Evolutionary conservation across 2,113 vertebrate genomes (phyloP).

Genomic region (Capreolus pygargus): DNA sequence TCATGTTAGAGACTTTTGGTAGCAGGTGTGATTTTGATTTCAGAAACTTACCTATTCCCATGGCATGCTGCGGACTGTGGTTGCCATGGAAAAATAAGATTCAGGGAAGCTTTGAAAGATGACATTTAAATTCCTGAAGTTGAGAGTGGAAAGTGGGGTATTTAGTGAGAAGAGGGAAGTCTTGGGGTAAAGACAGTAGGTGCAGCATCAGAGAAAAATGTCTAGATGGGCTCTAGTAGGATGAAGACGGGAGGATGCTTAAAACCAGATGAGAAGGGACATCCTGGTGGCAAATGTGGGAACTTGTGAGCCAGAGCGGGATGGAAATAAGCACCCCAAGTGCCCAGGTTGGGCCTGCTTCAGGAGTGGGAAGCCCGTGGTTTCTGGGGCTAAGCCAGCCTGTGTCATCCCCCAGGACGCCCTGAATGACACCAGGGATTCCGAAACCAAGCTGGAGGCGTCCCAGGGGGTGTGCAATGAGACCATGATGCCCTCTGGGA

Average conservation of each 20-base stretch:
- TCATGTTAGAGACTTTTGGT: not conserved
- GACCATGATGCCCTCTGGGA: constrained; percentile 89
- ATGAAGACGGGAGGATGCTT: not conserved
- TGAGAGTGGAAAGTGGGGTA: not conserved
- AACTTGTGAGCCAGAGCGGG: not conserved
- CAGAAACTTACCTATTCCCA: not conserved
- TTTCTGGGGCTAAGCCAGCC: not conserved
- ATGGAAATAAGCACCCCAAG: not conserved
- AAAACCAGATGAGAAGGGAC: not conserved
- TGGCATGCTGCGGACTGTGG: not conserved
- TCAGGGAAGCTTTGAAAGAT: not conserved
- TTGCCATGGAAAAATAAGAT: not conserved
- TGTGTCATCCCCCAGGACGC: constrained; percentile 80
- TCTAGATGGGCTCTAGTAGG: no score
- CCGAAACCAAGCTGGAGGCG: constrained; percentile 85
- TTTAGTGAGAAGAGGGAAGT: not conserved
- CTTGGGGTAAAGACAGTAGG: not conserved
- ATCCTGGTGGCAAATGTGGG: not conserved
- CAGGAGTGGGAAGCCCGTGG: not conserved
- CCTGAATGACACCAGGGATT: constrained; percentile 82
- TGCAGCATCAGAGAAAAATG: not conserved
- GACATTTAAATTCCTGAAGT: not conserved
- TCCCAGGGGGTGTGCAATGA: constrained; percentile 88
- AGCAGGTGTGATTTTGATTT: not conserved
- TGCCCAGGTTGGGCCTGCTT: not conserved